phyloP scores from a whole-genome alignment of 2,888 invertebrate genomes.

The Allolobophora icterica region DNA sequence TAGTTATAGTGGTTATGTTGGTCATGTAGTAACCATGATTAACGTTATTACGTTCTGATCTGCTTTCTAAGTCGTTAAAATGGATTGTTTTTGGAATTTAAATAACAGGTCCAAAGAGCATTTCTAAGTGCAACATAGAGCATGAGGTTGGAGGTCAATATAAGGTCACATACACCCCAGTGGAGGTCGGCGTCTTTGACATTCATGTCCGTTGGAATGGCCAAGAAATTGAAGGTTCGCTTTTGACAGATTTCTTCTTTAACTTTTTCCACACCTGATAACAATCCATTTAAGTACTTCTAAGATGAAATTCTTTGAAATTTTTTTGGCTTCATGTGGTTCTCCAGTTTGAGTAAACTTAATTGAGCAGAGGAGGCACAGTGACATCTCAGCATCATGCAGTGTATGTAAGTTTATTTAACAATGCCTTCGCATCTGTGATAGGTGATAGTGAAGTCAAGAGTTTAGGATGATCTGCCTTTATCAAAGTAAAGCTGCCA shows the following conservation, averaged over 20 bases:
- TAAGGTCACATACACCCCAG: slow-evolving; percentile 87
- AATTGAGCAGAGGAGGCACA: not conserved
- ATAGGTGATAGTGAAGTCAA: not conserved
- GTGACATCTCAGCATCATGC: not conserved
- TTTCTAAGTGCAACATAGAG: slow-evolving; percentile 69
- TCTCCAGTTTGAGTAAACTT: not conserved
- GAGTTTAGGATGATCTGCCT: not conserved
- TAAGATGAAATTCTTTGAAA: not conserved
- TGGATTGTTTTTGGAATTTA: not conserved
- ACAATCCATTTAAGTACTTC: not conserved
- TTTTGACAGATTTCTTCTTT: not conserved
- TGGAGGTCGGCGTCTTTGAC: slow-evolving; percentile 89
- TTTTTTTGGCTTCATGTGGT: not conserved
- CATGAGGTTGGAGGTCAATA: slow-evolving; percentile 73
- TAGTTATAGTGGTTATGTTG: not conserved
- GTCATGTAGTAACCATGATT: not conserved
- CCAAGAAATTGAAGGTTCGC: slow-evolving; percentile 67
- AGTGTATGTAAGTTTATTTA: not conserved
- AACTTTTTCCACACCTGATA: not conserved
- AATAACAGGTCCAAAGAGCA: slow-evolving; percentile 71
- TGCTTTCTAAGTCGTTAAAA: not conserved
- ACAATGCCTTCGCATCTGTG: not conserved
- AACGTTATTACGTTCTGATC: not conserved
- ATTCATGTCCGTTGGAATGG: slow-evolving; percentile 78
- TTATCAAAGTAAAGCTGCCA: not conserved